Evolutionary conservation across 2,113 vertebrate species (phyloP).

Genomic region (Dasypus novemcinctus): DNA sequence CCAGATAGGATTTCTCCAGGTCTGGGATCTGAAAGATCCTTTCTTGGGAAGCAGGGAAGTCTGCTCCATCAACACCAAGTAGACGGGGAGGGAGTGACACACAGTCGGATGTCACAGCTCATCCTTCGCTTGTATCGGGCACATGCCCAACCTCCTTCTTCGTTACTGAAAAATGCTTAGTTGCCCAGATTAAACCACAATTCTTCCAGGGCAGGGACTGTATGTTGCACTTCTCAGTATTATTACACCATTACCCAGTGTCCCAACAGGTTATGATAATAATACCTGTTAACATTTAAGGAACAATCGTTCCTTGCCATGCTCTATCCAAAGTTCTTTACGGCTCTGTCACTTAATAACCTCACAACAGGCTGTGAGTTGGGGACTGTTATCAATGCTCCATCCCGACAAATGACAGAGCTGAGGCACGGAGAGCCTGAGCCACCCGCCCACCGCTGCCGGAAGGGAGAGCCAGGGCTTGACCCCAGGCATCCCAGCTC

Average conservation of each 20-base stretch:
- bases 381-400: neutral
- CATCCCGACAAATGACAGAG: neutral
- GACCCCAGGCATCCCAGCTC: neutral
- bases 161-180: neutral
- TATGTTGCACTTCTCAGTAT: neutral
- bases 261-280: neutral
- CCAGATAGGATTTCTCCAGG: neutral
- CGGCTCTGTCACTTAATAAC: neutral
- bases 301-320: neutral
- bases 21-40: neutral
- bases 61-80: neutral
- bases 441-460: neutral
- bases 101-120: neutral
- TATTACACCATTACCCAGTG: neutral
- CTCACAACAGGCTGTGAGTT: neutral
- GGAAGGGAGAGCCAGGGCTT: neutral
- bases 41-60: neutral
- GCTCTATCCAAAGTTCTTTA: neutral
- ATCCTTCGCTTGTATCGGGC: neutral
- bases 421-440: neutral
- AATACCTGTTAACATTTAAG: neutral
- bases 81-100: accelerated
- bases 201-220: neutral
- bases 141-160: neutral
- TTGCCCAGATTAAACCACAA: neutral